These are phyloP conservation scores for Poecilia velifera DNA, from an alignment of 2,797 vertebrate genomes.

Conservation along the genomic window DNA sequence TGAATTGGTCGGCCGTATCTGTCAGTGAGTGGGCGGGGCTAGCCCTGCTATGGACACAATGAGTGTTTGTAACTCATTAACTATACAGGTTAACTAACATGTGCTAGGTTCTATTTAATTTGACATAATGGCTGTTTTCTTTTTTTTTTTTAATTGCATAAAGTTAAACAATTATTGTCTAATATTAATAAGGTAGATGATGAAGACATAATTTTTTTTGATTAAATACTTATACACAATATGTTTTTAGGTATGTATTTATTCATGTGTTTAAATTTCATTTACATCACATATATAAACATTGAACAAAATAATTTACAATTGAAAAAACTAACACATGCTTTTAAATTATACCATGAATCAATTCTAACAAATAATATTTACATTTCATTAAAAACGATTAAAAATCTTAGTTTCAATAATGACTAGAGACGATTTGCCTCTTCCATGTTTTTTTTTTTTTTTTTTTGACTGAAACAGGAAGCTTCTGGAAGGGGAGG, in stretches of 20 bases:
- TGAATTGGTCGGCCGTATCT: not conserved
- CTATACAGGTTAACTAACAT: not conserved
- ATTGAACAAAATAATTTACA: not conserved
- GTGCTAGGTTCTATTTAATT: not conserved
- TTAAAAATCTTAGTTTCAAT: not conserved
- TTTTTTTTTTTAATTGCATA: not conserved
- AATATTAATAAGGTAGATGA: not conserved
- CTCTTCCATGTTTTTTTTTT: slow-evolving; percentile 17
- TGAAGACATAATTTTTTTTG: not conserved
- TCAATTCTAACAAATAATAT: not conserved
- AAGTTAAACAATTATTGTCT: not conserved
- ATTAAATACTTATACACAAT: not conserved
- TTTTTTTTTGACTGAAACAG: slow-evolving; percentile 66
- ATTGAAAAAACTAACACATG: not conserved
- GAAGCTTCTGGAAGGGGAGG: slow-evolving; percentile 95
- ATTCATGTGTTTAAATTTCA: not conserved
- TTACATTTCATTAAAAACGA: not conserved
- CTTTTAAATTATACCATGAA: not conserved
- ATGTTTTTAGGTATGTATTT: not conserved
- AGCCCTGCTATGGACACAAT: not conserved
- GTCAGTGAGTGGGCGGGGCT: not conserved
- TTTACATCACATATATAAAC: not conserved
- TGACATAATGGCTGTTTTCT: not conserved
- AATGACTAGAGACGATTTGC: not conserved
- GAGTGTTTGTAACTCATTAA: not conserved